Conservation (phyloP, 2,113 vertebrate species). For the Gambusia affinis region DNA sequence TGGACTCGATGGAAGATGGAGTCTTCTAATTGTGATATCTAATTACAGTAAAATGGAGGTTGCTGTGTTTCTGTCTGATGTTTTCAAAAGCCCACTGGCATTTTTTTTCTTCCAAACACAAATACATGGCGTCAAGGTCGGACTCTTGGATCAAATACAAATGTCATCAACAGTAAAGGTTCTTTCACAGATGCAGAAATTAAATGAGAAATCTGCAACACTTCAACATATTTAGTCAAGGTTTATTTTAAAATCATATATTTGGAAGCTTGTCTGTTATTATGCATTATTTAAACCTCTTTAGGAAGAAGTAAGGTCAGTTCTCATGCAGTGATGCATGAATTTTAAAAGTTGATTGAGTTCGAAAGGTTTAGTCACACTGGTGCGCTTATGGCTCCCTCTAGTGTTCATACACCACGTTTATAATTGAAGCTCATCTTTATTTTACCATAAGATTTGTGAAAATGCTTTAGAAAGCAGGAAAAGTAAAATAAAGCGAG, state of each 20-base stretch:
- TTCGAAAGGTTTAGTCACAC: neutral
- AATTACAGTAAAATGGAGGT: slow-evolving; percentile 58
- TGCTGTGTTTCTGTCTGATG: slow-evolving; percentile 37
- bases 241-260: neutral
- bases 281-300: neutral
- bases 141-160: slow-evolving; percentile 6
- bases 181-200: neutral
- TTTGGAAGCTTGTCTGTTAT: neutral
- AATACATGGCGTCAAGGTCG: slow-evolving; percentile 5
- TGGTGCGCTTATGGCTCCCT: slow-evolving; percentile 56
- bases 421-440: neutral
- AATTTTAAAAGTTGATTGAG: neutral
- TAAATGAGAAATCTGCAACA: neutral
- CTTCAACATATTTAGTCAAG: neutral
- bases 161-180: neutral
- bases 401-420: slow-evolving; percentile 57
- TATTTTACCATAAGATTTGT: no score
- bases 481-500: no score
- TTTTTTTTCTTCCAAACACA: slow-evolving; percentile 18
- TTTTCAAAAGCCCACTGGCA: slow-evolving; percentile 35
- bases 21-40: slow-evolving; percentile 65
- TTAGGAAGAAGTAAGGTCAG: neutral
- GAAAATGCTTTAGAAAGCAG: no score
- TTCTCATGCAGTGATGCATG: neutral
- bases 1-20: slow-evolving; percentile 35